Percentiles rank a stretch among this genome's conserved stretches.
Evolutionary conservation across 2,888 invertebrate species (phyloP).

Genomic region (Agriopis aurantiaria): DNA sequence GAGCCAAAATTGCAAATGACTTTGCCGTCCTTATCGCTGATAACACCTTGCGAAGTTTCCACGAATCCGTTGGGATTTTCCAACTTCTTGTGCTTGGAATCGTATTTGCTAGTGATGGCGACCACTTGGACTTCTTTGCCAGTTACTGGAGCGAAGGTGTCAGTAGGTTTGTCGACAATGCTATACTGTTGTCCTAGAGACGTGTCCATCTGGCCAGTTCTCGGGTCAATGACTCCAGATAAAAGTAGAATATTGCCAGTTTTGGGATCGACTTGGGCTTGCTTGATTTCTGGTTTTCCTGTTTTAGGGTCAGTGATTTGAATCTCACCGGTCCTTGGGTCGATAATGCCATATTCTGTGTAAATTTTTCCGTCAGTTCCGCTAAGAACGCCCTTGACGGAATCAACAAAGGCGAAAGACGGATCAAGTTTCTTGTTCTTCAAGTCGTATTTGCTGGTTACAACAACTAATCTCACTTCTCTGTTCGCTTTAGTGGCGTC

Average conservation of each 20-base stretch:
- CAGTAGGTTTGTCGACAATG: slow-evolving; percentile 87
- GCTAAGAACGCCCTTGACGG: slow-evolving; percentile 79
- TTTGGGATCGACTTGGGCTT: slow-evolving; percentile 80
- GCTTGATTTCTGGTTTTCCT: slow-evolving; percentile 76
- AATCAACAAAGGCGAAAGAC: slow-evolving; percentile 82
- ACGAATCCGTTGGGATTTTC: slow-evolving; percentile 86
- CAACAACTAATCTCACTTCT: slow-evolving; percentile 86
- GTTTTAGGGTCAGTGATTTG: slow-evolving; percentile 75
- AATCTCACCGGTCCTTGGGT: slow-evolving; percentile 87
- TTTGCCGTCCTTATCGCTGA: slow-evolving; percentile 90
- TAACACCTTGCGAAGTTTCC: slow-evolving; percentile 83
- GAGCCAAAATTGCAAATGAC: slow-evolving; percentile 89
- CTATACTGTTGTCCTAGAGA: slow-evolving; percentile 87
- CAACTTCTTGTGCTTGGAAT: slow-evolving; percentile 86
- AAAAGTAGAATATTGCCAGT: slow-evolving; percentile 84
- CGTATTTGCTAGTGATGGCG: slow-evolving; percentile 87
- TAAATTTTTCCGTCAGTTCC: slow-evolving; percentile 89
- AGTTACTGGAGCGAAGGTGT: slow-evolving; percentile 70
- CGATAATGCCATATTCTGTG: slow-evolving; percentile 87
- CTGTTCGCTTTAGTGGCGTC: slow-evolving; percentile 89
- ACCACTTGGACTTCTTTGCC: slow-evolving; percentile 86
- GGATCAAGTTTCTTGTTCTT: slow-evolving; percentile 83
- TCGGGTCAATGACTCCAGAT: slow-evolving; percentile 86
- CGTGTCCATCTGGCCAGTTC: slow-evolving; percentile 86
- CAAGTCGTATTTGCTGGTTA: slow-evolving; percentile 87